Evolutionary conservation across 2,888 invertebrate species (phyloP).

Genomic region (Calameuta filiformis): DNA sequence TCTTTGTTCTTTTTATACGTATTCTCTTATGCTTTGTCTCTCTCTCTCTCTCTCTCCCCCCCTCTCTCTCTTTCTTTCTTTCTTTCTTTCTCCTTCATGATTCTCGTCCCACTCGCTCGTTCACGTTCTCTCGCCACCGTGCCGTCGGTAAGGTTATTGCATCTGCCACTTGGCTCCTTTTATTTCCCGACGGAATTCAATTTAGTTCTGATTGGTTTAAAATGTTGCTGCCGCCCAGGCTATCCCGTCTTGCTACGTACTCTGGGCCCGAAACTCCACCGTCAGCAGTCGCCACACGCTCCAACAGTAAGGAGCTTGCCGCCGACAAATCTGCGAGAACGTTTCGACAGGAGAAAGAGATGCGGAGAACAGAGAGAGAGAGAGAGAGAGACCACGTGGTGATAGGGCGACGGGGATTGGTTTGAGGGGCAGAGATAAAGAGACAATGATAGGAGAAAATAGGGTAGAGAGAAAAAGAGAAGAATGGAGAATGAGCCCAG

Average conservation of each 20-base stretch:
- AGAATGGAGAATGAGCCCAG: background rate
- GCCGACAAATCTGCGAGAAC: background rate
- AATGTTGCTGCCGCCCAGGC: background rate
- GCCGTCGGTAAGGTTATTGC: background rate
- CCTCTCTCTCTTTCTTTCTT: background rate
- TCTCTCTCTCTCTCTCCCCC: background rate
- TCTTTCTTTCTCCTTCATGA: background rate
- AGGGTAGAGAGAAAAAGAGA: background rate
- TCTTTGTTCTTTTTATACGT: background rate
- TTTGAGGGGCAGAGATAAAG: background rate
- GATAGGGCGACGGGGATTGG: background rate
- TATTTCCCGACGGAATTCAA: conserved; percentile 1
- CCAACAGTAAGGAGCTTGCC: background rate
- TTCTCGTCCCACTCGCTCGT: background rate
- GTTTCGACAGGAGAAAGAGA: background rate
- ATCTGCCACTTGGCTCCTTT: conserved; percentile 7
- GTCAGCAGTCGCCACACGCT: background rate
- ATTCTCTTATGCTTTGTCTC: background rate
- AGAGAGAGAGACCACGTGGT: no score
- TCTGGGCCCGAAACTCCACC: background rate
- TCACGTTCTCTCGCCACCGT: background rate
- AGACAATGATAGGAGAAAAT: background rate
- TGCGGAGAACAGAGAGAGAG: background rate
- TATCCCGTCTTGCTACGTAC: background rate
- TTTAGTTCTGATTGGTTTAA: conserved; percentile 2